These are phyloP conservation scores for Megaptera novaeangliae DNA, from an alignment of 2,113 vertebrate species.

Conservation along the genomic window DNA sequence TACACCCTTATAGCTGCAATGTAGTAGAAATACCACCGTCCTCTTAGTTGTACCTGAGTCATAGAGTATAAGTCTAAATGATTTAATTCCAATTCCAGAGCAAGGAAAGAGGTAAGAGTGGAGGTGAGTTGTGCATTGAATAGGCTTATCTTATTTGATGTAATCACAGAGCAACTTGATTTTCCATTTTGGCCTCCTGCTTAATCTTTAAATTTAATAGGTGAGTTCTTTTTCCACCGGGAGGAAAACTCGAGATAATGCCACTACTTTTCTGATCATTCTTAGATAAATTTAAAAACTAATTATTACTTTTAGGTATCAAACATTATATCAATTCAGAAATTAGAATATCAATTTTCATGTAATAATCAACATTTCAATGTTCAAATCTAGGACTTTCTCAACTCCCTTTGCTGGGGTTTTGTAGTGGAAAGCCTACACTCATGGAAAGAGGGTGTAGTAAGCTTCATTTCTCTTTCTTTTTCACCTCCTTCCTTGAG, in stretches of 20 bases:
- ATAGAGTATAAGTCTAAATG: neutral
- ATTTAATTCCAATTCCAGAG: neutral
- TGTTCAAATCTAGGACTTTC: neutral
- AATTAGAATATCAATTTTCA: neutral
- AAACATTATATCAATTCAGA: neutral
- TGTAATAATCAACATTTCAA: neutral
- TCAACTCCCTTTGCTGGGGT: neutral
- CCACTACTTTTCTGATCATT: neutral
- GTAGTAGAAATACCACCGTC: neutral
- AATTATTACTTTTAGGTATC: neutral
- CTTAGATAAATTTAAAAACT: neutral
- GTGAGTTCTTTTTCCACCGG: neutral
- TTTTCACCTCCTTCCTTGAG: neutral
- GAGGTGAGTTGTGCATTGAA: neutral
- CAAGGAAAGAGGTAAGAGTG: neutral
- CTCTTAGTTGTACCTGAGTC: neutral
- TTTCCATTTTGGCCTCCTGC: neutral
- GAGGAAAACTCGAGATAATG: neutral
- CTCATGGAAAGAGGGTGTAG: neutral
- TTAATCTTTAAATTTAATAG: neutral
- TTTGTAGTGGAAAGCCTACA: neutral
- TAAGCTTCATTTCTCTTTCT: neutral
- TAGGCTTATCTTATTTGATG: neutral
- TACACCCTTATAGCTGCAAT: neutral
- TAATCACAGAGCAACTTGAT: neutral